Conservation (phyloP, 2,888 invertebrate species). For the Priapulus caudatus region DNA sequence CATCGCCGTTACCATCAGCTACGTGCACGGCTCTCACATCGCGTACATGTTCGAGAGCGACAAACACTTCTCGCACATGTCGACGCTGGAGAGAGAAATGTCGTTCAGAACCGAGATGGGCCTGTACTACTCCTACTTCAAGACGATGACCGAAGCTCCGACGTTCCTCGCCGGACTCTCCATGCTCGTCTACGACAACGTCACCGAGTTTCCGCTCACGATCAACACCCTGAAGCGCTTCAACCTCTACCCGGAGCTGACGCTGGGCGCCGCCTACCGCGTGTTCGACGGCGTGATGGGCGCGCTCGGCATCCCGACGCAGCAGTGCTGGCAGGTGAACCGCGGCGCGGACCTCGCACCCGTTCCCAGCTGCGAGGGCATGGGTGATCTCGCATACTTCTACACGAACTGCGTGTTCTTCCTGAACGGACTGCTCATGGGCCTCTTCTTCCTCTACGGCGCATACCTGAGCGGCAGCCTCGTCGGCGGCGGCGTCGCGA, state of each 20-base stretch:
- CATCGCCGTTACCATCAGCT: slow-evolving; percentile 10
- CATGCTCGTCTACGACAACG: slow-evolving; percentile 52
- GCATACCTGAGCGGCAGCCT: slow-evolving; percentile 49
- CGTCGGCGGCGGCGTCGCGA: slow-evolving; percentile 58
- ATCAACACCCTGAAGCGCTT: slow-evolving; percentile 70
- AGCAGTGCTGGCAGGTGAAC: slow-evolving; percentile 47
- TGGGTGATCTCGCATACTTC: slow-evolving; percentile 63
- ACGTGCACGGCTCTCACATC: slow-evolving; percentile 46
- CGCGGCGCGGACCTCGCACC: slow-evolving; percentile 50
- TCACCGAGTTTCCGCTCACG: slow-evolving; percentile 65
- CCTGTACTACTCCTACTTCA: slow-evolving; percentile 76
- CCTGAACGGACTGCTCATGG: slow-evolving; percentile 35
- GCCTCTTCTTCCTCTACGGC: slow-evolving; percentile 21
- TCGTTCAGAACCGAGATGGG: slow-evolving; percentile 74
- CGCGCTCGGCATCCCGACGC: slow-evolving; percentile 37
- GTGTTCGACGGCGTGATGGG: slow-evolving; percentile 40
- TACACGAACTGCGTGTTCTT: slow-evolving; percentile 59
- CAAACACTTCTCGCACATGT: slow-evolving; percentile 67
- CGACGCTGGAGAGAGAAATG: slow-evolving; percentile 70
- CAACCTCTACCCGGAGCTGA: slow-evolving; percentile 70
- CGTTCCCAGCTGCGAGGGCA: slow-evolving; percentile 60
- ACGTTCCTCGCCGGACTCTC: slow-evolving; percentile 51
- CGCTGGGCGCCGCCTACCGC: slow-evolving; percentile 45
- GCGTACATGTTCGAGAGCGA: slow-evolving; percentile 65
- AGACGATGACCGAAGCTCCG: slow-evolving; percentile 57